Percentiles rank a stretch among this genome's conserved stretches.
Evolutionary conservation across 2,113 vertebrate species (phyloP).

Genomic region (Neotoma lepida): DNA sequence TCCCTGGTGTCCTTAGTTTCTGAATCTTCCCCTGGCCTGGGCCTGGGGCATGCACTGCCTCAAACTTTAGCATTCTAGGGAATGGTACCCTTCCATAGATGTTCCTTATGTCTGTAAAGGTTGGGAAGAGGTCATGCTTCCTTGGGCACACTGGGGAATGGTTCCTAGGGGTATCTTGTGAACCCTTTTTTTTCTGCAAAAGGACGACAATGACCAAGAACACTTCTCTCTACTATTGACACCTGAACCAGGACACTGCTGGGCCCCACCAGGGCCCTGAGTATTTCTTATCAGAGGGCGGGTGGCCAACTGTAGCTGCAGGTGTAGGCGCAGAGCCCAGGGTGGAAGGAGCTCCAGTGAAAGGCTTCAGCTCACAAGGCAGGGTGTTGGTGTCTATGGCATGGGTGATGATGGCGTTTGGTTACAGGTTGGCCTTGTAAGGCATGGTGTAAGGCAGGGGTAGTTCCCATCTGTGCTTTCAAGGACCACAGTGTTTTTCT

Average conservation of each 20-base stretch:
- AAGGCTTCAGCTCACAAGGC: not conserved
- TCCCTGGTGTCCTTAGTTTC: not conserved
- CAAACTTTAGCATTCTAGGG: not conserved
- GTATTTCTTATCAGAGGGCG: not conserved
- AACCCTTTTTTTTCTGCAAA: not conserved
- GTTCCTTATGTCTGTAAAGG: not conserved
- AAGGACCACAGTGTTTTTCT: not conserved
- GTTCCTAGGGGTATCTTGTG: not conserved
- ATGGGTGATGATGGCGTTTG: not conserved
- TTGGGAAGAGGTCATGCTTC: not conserved
- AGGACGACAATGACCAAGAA: not conserved
- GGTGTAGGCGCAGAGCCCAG: not conserved
- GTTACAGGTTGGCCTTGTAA: not conserved
- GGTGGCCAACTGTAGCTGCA: not conserved
- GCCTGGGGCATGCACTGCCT: not conserved
- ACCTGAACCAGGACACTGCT: not conserved
- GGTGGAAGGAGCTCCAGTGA: not conserved
- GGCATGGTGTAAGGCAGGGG: rapidly evolving
- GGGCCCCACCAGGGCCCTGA: not conserved
- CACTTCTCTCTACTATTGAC: not conserved
- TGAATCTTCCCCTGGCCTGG: not conserved
- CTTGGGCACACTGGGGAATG: not conserved
- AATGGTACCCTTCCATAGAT: not conserved
- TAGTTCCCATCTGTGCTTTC: not conserved
- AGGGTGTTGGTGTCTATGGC: not conserved